These are phyloP conservation scores for Rhizomys pruinosus DNA, from an alignment of 2,113 vertebrate species.

Conservation along the genomic window DNA sequence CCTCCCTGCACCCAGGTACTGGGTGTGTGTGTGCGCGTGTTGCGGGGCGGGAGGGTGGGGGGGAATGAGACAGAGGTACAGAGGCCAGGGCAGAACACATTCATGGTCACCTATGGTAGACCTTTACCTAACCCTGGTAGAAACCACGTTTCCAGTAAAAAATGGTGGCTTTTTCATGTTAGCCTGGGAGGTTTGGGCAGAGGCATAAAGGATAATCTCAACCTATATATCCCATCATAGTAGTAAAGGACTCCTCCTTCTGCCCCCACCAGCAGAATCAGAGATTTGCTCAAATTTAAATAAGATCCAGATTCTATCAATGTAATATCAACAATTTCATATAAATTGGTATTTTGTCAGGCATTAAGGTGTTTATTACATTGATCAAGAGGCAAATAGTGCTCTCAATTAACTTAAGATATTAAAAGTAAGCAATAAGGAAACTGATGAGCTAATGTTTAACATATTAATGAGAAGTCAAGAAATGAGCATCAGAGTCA, in stretches of 20 bases:
- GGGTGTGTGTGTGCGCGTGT: too few species aligned
- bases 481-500: neutral
- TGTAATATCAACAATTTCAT: neutral
- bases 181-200: neutral
- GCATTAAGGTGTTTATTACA: neutral
- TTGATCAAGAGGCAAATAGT: neutral
- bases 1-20: too few species aligned
- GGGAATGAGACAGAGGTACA: too few species aligned
- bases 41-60: too few species aligned
- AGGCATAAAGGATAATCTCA: neutral
- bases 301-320: conserved; percentile 12
- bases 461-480: neutral
- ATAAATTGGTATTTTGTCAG: neutral
- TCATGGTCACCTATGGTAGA: neutral
- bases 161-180: neutral
- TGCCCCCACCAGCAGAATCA: neutral
- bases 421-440: neutral
- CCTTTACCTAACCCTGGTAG: neutral
- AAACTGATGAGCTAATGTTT: neutral
- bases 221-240: neutral
- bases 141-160: neutral
- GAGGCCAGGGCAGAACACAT: too few species aligned
- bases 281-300: neutral
- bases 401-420: neutral
- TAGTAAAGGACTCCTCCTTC: neutral